phyloP scores from a whole-genome alignment of 2,888 invertebrate genomes.

The Andrena camellia region DNA sequence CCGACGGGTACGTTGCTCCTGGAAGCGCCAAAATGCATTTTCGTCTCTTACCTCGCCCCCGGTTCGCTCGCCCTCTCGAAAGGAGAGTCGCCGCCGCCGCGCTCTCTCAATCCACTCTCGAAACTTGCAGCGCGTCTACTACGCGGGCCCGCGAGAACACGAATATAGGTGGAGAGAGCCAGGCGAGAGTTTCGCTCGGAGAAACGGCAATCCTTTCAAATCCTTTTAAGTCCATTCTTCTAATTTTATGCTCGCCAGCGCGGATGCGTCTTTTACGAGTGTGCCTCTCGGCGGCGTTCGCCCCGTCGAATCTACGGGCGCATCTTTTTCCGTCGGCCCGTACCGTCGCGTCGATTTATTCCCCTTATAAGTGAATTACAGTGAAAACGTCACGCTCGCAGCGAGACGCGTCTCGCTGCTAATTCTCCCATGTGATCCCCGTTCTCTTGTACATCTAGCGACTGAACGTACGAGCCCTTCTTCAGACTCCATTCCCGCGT shows the following conservation, averaged over 20 bases:
- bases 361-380: slow-evolving; percentile 62
- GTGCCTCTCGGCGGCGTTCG: slow-evolving; percentile 63
- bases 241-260: slow-evolving; percentile 79
- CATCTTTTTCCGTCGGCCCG: slow-evolving; percentile 51
- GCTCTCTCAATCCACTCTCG: slow-evolving; percentile 68
- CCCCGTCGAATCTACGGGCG: slow-evolving; percentile 69
- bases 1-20: slow-evolving; percentile 39
- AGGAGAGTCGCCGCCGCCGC: slow-evolving; percentile 23
- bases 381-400: slow-evolving; percentile 39
- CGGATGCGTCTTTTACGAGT: slow-evolving; percentile 76
- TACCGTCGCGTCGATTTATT: slow-evolving; percentile 65
- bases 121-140: slow-evolving; percentile 50
- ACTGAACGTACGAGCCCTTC: background rate
- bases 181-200: slow-evolving; percentile 60
- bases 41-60: slow-evolving; percentile 26
- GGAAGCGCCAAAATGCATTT: slow-evolving; percentile 63
- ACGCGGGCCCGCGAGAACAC: slow-evolving; percentile 36
- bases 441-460: background rate
- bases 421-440: too few species aligned
- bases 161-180: slow-evolving; percentile 44
- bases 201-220: slow-evolving; percentile 77
- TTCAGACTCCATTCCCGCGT: background rate
- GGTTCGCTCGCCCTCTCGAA: slow-evolving; percentile 19
- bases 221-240: slow-evolving; percentile 81
- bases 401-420: background rate